phyloP scores from a whole-genome alignment of 2,113 vertebrate genomes.

The Oreocharis arfaki region DNA sequence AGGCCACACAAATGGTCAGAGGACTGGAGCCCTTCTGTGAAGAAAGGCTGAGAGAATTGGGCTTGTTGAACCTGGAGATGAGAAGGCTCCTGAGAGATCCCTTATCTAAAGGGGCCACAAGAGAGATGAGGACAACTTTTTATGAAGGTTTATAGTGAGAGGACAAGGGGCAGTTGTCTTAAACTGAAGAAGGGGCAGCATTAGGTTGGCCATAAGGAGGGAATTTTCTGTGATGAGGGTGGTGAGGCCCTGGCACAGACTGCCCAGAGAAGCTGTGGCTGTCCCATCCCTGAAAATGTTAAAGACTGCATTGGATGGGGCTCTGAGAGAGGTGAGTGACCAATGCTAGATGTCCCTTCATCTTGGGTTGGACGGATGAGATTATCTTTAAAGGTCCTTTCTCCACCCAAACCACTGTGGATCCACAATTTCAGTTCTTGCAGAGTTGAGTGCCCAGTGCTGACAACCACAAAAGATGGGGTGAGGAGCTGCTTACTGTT shows the following conservation, averaged over 20 bases:
- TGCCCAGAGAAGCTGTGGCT: not conserved
- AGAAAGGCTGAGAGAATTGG: not conserved
- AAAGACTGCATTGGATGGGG: not conserved
- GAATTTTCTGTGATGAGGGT: not conserved
- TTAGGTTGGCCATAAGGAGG: not conserved
- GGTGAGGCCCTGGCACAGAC: not conserved
- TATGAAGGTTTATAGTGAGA: not conserved
- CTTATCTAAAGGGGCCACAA: not conserved
- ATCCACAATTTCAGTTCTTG: not conserved
- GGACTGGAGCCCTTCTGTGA: not conserved
- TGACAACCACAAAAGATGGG: accelerated
- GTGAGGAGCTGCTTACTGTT: conserved; percentile 78
- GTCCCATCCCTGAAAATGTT: not conserved
- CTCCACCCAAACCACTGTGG: not conserved
- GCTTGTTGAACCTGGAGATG: not conserved
- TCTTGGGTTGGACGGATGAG: not conserved
- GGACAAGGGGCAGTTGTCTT: not conserved
- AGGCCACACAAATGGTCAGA: not conserved
- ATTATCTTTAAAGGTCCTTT: not conserved
- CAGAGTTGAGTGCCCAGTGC: not conserved
- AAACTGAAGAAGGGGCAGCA: not conserved
- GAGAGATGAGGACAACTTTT: not conserved
- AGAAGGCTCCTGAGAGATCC: not conserved
- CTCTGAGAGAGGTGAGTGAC: not conserved
- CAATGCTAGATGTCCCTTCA: not conserved